phyloP scores from a whole-genome alignment of 1,140 invertebrate species.

The Zaprionus tsacasi region DNA sequence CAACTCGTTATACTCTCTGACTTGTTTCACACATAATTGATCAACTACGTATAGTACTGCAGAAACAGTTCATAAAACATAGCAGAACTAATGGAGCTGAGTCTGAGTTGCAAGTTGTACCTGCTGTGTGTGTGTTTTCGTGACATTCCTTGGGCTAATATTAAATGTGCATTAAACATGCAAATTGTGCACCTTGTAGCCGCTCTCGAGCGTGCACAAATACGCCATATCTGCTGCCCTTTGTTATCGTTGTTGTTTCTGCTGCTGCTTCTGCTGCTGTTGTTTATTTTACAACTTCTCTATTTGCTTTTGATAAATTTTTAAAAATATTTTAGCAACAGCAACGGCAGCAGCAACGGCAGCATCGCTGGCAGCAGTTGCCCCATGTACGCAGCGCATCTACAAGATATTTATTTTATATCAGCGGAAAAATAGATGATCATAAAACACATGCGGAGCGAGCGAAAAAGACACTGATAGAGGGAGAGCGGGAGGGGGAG shows the following conservation, averaged over 20 bases:
- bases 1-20: neutral
- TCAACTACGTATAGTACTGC: neutral
- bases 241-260: conserved; percentile 14
- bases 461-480: neutral
- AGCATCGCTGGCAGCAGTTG: conserved; percentile 16
- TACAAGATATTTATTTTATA: conserved; percentile 82
- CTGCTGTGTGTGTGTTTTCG: conserved; percentile 36
- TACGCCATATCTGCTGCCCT: conserved; percentile 18
- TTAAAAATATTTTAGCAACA: conserved; percentile 75
- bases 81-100: neutral
- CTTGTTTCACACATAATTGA: conserved; percentile 6
- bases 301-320: conserved; percentile 83
- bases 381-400: conserved; percentile 54
- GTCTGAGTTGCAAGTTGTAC: neutral
- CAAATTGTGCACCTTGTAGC: conserved; percentile 66
- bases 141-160: conserved; percentile 65
- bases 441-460: conserved; percentile 78
- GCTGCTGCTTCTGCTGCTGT: conserved; percentile 31
- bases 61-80: neutral
- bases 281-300: conserved; percentile 66
- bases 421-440: conserved; percentile 82
- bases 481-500: neutral
- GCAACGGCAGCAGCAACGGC: conserved; percentile 5
- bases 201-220: neutral
- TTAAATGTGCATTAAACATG: conserved; percentile 75